phyloP scores from a whole-genome alignment of 92 coral and sea anemone species.

The Anthopleura xanthogrammica region DNA sequence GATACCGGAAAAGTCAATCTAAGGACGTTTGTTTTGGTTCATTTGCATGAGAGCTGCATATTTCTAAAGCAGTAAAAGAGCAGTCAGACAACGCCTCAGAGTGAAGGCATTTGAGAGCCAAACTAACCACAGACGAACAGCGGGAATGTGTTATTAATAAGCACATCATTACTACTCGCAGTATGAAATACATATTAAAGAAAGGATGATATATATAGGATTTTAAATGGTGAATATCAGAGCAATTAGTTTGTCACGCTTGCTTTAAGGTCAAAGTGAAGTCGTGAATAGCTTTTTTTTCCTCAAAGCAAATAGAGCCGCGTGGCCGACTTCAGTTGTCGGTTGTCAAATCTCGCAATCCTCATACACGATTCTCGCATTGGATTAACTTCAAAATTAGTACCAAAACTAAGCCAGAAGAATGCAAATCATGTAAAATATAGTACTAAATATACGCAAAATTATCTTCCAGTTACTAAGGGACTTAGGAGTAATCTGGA shows the following conservation, averaged over 20 bases:
- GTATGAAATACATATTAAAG: not conserved
- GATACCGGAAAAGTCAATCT: constrained; percentile 35
- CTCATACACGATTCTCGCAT: not conserved
- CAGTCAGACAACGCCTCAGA: constrained; percentile 17
- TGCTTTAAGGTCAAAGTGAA: not conserved
- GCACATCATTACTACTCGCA: constrained; percentile 11
- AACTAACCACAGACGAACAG: not conserved
- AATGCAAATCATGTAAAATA: not conserved
- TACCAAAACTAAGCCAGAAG: not conserved
- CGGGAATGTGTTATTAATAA: constrained; percentile 18
- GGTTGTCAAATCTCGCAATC: not conserved
- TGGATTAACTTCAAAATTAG: not conserved
- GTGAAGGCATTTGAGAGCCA: not conserved
- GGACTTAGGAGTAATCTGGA: too few relatives aligned
- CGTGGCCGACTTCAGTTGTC: not conserved
- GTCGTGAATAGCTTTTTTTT: too few relatives aligned
- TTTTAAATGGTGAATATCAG: not conserved
- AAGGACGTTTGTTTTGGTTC: constrained; percentile 23
- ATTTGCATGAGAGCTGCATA: constrained; percentile 28
- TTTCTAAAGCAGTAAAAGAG: constrained; percentile 23
- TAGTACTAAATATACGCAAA: not conserved
- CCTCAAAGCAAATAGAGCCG: not conserved
- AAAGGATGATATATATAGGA: constrained; percentile 1
- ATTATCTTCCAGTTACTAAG: too few relatives aligned
- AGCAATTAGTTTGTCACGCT: not conserved